A percentile compares a stretch with the other conserved stretches of the same genome.
phyloP scores from a whole-genome alignment of 1,140 invertebrate genomes.

The Spodoptera frugiperda region DNA sequence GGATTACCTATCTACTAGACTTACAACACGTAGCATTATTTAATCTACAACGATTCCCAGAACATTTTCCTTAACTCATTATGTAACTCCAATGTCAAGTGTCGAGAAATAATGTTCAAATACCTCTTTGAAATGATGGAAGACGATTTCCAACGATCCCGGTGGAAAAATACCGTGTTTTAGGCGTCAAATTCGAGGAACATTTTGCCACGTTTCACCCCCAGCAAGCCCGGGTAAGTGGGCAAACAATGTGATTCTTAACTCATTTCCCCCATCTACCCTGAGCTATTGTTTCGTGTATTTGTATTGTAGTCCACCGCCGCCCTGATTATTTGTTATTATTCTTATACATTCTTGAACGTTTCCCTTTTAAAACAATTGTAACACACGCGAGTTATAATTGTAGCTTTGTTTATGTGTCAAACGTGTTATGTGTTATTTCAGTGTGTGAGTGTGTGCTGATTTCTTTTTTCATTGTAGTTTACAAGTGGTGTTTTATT shows the following conservation, averaged over 20 bases:
- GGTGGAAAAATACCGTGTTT: constrained; percentile 20
- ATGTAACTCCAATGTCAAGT: neutral
- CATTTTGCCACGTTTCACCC: constrained; percentile 1
- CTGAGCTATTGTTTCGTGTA: constrained; percentile 37
- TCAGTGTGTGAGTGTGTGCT: neutral
- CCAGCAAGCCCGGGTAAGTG: constrained; percentile 13
- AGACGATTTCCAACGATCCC: neutral
- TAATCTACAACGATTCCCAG: too few species aligned
- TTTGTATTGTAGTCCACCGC: constrained; percentile 32
- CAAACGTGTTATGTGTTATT: too few species aligned
- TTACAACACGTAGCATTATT: too few species aligned
- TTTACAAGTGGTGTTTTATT: too few species aligned
- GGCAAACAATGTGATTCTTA: constrained; percentile 36
- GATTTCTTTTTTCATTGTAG: too few species aligned
- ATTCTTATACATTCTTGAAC: constrained; percentile 25
- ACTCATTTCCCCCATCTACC: constrained; percentile 39
- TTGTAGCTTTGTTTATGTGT: constrained; percentile 4
- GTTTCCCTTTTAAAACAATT: constrained; percentile 33
- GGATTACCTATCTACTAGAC: too few species aligned
- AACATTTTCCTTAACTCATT: neutral
- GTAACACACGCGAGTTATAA: constrained; percentile 37
- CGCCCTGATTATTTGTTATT: constrained; percentile 42
- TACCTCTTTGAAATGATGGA: neutral
- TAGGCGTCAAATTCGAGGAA: neutral
- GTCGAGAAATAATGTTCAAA: neutral